Percentiles rank a stretch among this genome's conserved stretches.
These are phyloP conservation scores for Etheostoma perlongum DNA, from an alignment of 2,797 vertebrate species.

Conservation along the genomic window DNA sequence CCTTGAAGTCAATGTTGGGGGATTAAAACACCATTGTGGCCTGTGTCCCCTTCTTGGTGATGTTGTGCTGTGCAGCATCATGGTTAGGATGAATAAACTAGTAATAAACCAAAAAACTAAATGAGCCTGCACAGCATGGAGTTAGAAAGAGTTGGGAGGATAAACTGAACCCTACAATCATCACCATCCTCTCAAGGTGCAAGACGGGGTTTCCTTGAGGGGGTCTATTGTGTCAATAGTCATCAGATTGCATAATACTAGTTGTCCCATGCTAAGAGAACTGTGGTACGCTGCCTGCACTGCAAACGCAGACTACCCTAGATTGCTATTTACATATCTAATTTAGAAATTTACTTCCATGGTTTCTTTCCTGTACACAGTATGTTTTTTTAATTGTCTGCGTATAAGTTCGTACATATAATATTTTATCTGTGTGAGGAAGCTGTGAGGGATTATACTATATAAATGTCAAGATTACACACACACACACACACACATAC, in stretches of 20 bases:
- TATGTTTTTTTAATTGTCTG: too few species aligned
- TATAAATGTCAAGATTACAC: too few species aligned
- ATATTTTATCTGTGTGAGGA: too few species aligned
- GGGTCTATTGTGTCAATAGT: conserved; percentile 2
- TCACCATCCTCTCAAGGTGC: background rate
- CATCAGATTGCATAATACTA: conserved; percentile 2
- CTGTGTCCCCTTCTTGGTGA: background rate
- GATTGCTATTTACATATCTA: too few species aligned
- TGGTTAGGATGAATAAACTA: conserved; percentile 5
- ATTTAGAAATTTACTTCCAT: too few species aligned
- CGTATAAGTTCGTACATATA: too few species aligned
- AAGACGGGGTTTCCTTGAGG: background rate
- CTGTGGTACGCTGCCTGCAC: too few species aligned
- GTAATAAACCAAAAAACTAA: background rate
- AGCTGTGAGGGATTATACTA: too few species aligned
- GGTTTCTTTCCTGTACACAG: too few species aligned
- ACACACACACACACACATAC: background rate
- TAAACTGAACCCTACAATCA: conserved; percentile 11
- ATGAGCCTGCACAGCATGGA: conserved; percentile 1
- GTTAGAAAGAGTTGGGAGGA: conserved; percentile 1
- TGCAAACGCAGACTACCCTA: too few species aligned
- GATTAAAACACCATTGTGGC: background rate
- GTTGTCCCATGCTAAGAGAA: too few species aligned
- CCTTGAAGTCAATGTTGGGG: too few species aligned
- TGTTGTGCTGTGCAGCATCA: background rate